phyloP scores from a whole-genome alignment of 2,113 vertebrate species.

The Rhegmatorhina hoffmannsi region DNA sequence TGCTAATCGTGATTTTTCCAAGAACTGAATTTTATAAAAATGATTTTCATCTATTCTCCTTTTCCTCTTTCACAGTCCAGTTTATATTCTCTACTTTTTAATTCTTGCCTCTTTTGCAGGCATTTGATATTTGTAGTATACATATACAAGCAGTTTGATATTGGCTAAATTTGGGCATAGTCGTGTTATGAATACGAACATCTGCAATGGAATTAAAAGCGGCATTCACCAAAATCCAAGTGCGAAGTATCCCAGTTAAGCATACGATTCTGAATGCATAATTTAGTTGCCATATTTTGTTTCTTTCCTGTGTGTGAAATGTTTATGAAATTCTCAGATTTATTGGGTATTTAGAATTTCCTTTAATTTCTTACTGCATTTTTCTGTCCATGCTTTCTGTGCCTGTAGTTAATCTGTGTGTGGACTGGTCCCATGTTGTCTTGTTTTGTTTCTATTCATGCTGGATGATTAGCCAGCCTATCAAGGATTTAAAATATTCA shows the following conservation, averaged over 20 bases:
- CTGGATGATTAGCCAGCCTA: slow-evolving; percentile 8
- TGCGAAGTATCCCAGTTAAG: slow-evolving; percentile 40
- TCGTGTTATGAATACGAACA: slow-evolving; percentile 58
- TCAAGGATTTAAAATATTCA: not conserved
- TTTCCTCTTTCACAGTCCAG: not conserved
- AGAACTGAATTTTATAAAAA: not conserved
- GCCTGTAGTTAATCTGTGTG: not conserved
- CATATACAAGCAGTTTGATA: slow-evolving; percentile 37
- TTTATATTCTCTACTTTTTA: not conserved
- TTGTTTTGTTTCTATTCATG: slow-evolving; percentile 7
- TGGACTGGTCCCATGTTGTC: not conserved
- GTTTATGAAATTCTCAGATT: slow-evolving; percentile 39
- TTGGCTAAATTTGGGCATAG: slow-evolving; percentile 60
- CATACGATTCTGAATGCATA: slow-evolving; percentile 51
- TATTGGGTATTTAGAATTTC: slow-evolving; percentile 54
- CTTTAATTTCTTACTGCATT: slow-evolving; percentile 21
- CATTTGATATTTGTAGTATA: not conserved
- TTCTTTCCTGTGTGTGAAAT: slow-evolving; percentile 20
- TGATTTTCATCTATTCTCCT: not conserved
- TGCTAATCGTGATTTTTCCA: slow-evolving; percentile 52
- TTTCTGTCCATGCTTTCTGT: not conserved
- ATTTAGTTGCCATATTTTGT: slow-evolving; percentile 59
- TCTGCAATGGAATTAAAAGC: slow-evolving; percentile 66
- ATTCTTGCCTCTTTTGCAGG: not conserved
- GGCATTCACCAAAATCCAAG: slow-evolving; percentile 62